A percentile compares a stretch with the other conserved stretches of the same genome.
Evolutionary conservation across 2,797 vertebrate genomes (phyloP).

Genomic region (Cygnus olor): DNA sequence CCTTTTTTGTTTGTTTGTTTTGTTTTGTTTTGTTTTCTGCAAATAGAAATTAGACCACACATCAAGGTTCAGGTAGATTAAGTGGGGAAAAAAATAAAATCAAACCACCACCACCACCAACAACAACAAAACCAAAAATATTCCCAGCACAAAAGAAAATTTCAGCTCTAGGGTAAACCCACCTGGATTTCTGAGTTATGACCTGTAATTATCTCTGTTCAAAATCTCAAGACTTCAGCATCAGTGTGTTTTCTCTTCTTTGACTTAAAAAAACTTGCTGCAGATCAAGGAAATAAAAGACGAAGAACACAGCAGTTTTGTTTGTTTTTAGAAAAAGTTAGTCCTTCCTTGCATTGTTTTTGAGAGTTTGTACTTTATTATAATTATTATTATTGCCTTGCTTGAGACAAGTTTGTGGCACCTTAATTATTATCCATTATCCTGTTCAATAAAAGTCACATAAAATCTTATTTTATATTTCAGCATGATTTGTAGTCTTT

Average conservation of each 20-base stretch:
- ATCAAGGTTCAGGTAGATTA: background rate
- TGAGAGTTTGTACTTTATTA: background rate
- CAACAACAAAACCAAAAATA: background rate
- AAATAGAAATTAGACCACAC: background rate
- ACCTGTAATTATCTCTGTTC: background rate
- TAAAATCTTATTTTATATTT: conserved; percentile 22
- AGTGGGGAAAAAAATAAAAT: background rate
- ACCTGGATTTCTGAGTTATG: background rate
- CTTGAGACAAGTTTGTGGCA: conserved; percentile 34
- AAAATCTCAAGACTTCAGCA: background rate
- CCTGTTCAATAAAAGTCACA: background rate
- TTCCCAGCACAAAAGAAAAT: background rate
- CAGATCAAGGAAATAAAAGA: background rate
- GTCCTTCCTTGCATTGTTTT: background rate
- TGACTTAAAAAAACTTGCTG: background rate
- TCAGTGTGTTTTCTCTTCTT: background rate
- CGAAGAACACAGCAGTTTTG: background rate
- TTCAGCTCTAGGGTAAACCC: background rate
- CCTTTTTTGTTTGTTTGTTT: background rate
- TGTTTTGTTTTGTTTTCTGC: too few relatives aligned
- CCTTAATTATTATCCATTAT: conserved; percentile 44
- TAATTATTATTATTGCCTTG: background rate
- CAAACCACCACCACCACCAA: background rate
- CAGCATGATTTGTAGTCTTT: background rate
- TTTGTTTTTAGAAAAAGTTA: conserved; percentile 2